Conservation (phyloP, 2,113 vertebrate genomes). For the Malurus cyaneus region DNA sequence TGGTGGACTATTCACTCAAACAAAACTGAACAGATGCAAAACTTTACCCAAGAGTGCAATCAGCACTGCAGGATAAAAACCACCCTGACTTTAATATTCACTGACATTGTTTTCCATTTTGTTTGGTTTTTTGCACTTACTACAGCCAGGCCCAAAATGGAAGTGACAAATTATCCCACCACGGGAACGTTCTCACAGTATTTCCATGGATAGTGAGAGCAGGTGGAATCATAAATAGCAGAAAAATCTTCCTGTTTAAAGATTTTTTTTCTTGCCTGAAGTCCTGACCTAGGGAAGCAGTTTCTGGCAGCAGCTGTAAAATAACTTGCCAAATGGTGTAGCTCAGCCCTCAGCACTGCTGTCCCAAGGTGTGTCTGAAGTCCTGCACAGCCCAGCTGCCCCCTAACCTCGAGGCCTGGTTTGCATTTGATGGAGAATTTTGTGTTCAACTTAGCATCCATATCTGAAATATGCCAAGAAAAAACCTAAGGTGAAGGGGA, state of each 20-base stretch:
- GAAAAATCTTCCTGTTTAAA: neutral
- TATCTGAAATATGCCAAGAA: neutral
- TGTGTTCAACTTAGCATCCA: fast-evolving
- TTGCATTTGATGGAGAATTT: neutral
- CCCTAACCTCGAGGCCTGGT: neutral
- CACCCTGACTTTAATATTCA: neutral
- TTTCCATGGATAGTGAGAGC: neutral
- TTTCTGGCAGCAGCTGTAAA: neutral
- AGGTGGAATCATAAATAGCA: neutral
- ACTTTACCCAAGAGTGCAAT: neutral
- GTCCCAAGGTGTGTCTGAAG: neutral
- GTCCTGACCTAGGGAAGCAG: neutral
- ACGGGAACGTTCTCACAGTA: neutral
- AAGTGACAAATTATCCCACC: neutral
- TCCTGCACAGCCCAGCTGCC: neutral
- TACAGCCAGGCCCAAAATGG: neutral
- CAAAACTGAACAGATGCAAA: neutral
- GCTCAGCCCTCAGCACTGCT: neutral
- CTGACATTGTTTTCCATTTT: neutral
- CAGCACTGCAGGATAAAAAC: neutral
- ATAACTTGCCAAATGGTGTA: neutral
- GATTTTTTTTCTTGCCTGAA: neutral
- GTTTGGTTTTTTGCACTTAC: neutral
- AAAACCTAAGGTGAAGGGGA: neutral
- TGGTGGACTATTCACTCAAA: neutral